These are phyloP conservation scores for Aradus depressus DNA, from an alignment of 2,888 invertebrate species.

Conservation along the genomic window DNA sequence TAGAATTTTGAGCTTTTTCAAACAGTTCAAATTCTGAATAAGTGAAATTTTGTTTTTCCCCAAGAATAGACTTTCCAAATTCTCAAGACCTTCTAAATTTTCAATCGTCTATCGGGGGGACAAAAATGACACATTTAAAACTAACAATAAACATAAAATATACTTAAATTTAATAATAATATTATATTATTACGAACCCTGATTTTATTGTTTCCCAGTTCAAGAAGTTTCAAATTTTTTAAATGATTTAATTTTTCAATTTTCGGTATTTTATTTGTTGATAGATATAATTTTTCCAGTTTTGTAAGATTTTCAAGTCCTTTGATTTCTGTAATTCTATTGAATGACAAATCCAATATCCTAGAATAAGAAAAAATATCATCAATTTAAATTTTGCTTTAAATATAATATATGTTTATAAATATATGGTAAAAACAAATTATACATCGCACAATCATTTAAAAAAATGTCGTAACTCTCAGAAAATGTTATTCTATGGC, in stretches of 20 bases:
- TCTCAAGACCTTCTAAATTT: conserved; percentile 64
- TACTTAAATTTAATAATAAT: neutral
- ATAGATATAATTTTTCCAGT: conserved; percentile 72
- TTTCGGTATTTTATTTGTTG: conserved; percentile 76
- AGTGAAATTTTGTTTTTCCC: conserved; percentile 92
- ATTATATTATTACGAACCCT: conserved; percentile 52
- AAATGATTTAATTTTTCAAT: conserved; percentile 81
- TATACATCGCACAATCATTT: too few species aligned
- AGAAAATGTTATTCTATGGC: too few species aligned
- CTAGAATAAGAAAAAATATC: conserved; percentile 42
- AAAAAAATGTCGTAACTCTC: too few species aligned
- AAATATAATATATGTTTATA: too few species aligned
- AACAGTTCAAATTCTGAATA: conserved; percentile 66
- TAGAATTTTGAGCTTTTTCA: conserved; percentile 63
- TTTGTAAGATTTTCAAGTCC: conserved; percentile 64
- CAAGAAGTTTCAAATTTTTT: conserved; percentile 66
- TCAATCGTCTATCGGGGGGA: conserved; percentile 56
- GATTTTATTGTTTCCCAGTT: conserved; percentile 90
- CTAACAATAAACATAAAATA: neutral
- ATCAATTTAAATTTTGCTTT: too few species aligned
- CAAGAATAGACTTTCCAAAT: conserved; percentile 67
- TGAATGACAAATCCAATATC: conserved; percentile 88
- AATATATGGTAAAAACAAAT: too few species aligned
- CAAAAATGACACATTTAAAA: neutral
- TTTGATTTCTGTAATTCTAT: conserved; percentile 76